Conservation (phyloP, 2,888 invertebrate species). For the Phaonia tiefii region DNA sequence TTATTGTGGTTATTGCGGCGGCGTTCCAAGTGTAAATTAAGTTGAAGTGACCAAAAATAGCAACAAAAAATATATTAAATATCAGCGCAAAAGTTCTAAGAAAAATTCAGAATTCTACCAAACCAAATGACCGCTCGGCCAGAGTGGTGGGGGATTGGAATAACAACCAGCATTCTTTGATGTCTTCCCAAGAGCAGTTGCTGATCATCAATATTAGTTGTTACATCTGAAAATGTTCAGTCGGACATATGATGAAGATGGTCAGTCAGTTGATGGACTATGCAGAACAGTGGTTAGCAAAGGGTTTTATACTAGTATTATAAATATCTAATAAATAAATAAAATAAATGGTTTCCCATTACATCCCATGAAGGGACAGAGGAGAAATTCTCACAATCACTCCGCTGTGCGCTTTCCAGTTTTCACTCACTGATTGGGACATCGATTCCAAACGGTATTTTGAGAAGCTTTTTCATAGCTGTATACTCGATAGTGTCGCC, state of each 20-base stretch:
- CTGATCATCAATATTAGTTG: slow-evolving; percentile 54
- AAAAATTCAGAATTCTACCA: slow-evolving; percentile 43
- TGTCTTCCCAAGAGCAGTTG: not conserved
- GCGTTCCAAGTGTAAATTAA: slow-evolving; percentile 2
- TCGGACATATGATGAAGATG: not conserved
- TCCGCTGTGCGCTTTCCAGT: too few species aligned
- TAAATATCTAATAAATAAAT: too few species aligned
- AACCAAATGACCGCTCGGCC: not conserved
- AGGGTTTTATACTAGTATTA: too few species aligned
- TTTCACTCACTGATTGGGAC: too few species aligned
- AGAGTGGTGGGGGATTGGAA: not conserved
- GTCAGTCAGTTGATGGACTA: too few species aligned
- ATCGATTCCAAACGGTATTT: too few species aligned
- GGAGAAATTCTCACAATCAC: too few species aligned
- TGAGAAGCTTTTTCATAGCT: too few species aligned
- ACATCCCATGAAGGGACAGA: too few species aligned
- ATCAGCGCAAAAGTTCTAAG: slow-evolving; percentile 65
- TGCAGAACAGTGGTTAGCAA: slow-evolving; percentile 17
- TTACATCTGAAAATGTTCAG: slow-evolving; percentile 38
- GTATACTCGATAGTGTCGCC: too few species aligned
- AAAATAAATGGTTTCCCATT: too few species aligned
- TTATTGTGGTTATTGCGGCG: not conserved
- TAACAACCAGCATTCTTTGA: slow-evolving; percentile 49
- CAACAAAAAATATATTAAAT: too few species aligned
- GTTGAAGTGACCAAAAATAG: slow-evolving; percentile 53